phyloP scores from a whole-genome alignment of 1,140 invertebrate species.

The Aphelinus atriplicis region DNA sequence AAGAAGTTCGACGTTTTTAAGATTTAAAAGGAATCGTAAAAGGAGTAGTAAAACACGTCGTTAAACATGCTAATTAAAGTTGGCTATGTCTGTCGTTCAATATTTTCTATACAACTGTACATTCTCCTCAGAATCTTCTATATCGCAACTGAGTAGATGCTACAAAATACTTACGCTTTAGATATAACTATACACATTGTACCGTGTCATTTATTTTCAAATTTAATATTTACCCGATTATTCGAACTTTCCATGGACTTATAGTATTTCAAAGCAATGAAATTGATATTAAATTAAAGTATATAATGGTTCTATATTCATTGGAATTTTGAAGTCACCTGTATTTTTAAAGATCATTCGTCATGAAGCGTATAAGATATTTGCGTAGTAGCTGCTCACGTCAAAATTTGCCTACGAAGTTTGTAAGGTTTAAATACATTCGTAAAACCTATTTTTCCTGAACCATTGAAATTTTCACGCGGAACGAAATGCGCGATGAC shows the following conservation, averaged over 20 bases:
- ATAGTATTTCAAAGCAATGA: no score
- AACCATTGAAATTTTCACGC: constrained; percentile 33
- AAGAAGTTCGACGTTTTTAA: constrained; percentile 19
- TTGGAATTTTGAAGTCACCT: no score
- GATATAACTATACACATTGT: no score
- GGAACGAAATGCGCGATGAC: constrained; percentile 23
- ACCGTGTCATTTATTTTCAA: no score
- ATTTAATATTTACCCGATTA: no score
- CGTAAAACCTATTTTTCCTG: constrained; percentile 3
- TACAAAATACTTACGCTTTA: background rate
- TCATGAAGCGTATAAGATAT: background rate
- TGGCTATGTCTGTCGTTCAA: constrained; percentile 27
- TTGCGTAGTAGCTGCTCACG: constrained; percentile 12
- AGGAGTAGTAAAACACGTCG: background rate
- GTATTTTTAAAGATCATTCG: no score
- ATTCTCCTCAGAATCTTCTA: constrained; percentile 20
- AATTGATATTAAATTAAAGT: no score
- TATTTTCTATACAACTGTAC: constrained; percentile 36
- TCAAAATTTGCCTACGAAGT: constrained; percentile 24
- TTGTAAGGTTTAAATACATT: constrained; percentile 28
- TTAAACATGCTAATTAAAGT: constrained; percentile 10
- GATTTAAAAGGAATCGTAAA: constrained; percentile 28
- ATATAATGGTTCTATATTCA: no score
- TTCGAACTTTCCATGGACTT: no score
- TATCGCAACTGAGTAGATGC: constrained; percentile 12